Evolutionary conservation across 2,888 invertebrate species (phyloP).

Genomic region (Laspeyria flexula): DNA sequence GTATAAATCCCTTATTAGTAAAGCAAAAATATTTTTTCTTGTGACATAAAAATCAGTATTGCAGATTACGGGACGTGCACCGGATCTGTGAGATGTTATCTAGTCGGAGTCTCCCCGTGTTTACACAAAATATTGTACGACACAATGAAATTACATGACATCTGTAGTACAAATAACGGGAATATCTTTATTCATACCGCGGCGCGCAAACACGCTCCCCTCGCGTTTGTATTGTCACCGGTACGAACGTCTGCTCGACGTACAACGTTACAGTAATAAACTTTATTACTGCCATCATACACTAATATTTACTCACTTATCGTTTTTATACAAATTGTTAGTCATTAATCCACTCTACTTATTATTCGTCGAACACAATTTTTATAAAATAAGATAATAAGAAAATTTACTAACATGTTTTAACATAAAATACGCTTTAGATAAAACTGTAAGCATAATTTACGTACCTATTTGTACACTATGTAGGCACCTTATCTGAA

Average conservation of each 20-base stretch:
- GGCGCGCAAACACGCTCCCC: constrained; percentile 78
- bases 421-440: too few relatives aligned
- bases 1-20: constrained; percentile 75
- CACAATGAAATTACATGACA: constrained; percentile 86
- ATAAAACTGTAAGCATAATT: too few relatives aligned
- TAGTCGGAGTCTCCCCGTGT: constrained; percentile 77
- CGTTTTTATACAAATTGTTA: background rate
- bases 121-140: constrained; percentile 84
- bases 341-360: background rate
- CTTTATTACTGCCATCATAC: constrained; percentile 37
- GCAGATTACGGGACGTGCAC: constrained; percentile 66
- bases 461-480: too few relatives aligned
- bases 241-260: constrained; percentile 76
- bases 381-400: too few relatives aligned
- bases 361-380: too few relatives aligned
- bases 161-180: constrained; percentile 86
- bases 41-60: constrained; percentile 72
- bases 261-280: constrained; percentile 46
- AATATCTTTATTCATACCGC: constrained; percentile 86
- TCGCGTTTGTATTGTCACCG: constrained; percentile 71
- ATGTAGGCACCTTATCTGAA: too few relatives aligned
- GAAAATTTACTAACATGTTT: too few relatives aligned
- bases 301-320: constrained; percentile 10
- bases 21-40: constrained; percentile 59
- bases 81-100: constrained; percentile 80